Base-by-base conservation (phyloP, 2,113 vertebrate genomes). In the Hippocampus zosterae region DNA sequence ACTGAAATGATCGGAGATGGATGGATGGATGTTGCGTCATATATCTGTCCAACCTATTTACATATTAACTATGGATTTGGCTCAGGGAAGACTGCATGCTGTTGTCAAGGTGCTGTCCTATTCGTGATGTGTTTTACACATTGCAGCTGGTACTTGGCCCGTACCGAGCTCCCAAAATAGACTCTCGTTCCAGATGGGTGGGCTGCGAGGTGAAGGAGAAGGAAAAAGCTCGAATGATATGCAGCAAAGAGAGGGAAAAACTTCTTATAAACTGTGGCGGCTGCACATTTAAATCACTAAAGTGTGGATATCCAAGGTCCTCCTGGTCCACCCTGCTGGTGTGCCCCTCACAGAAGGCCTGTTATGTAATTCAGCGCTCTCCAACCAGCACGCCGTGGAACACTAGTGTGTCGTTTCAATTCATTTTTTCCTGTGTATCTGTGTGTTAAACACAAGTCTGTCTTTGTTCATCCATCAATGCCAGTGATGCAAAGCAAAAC, bases 51-150 rank as follows among this genome's bases (percentile, higher is more conserved):
- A 12, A 42, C 33, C 41, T 42, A 42, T 12, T 42, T 42, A 42
- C 48, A 50, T 50, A 50, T 16, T 50, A 16, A 16, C 48, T 4
- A 18, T 18, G 33, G 4, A 16, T 7, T 53, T 53, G 8, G 44
- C 65, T 72, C 70, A 77, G 8, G 71, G 64, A 69, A 69, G 75
- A 70, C 74, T 27, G 13, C 71, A 71, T 80, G 68, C 69, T 25
- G 73, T 78, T 83, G 84, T 75, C 67, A 55, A 73, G 71, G 73
- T 71, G 72, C 65, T 11, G 46, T 70, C 62, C 70, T 75, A 56
- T 68, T 61, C 59, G 37, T 73, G 78, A 84, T 87, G 77, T 71
- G 80, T 86, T 86, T 74, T 77, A 80, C 81, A 85, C 84, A 82
- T 74, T 81, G 82, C 76, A 81, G 76, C 72, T 11, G 62, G 71